Base-by-base conservation (phyloP, 1,140 invertebrate genomes). In the Zaprionus davidi region DNA sequence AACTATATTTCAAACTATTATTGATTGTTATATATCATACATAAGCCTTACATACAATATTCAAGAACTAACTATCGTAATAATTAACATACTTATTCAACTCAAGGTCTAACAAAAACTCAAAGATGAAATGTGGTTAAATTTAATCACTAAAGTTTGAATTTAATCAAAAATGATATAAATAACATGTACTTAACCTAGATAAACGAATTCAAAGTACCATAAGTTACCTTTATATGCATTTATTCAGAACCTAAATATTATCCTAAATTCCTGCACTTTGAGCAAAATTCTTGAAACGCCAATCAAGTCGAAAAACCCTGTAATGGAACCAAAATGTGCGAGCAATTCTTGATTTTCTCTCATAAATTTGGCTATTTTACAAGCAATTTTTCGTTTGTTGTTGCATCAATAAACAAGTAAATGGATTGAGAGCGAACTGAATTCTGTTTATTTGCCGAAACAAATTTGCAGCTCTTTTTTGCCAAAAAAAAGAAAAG, bases 361-460 rank as follows among this genome's bases (percentile, higher is more conserved):
- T 34, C 20, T 28, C 62, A 77, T 73, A 63, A 77, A 77, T 73
- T 73, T 62, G 24, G 24, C 58, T 20, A 67, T 77, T 77, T 73
- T 72, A 67, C 38, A 67, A 34, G 31, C 49, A 76, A 59, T 65
- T 51, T 46, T 22, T 11, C 41, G 7, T 46, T 49, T 65, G 57
- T 51, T 38, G 46, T 34, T 71, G 49, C 34, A 44, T 26, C 56
- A 55, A 62, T 63, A 62, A 62, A 70, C 28, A 62, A 62, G 66
- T n/a, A 72, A 76, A 66, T 60, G 62, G 46, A 66, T 67, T 56
- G 57, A 38, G 31, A 46, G 51, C 44, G 26, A 28, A 65, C 55
- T 49, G 66, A 55, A 56, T 56, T 49, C 22, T 76, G 62, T 72
- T 67, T 76, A 72, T 76, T 76, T 72, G 36, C 24, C 28, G 24